phyloP scores from a whole-genome alignment of 2,888 invertebrate species.

The Eueremaeus valkanovi region DNA sequence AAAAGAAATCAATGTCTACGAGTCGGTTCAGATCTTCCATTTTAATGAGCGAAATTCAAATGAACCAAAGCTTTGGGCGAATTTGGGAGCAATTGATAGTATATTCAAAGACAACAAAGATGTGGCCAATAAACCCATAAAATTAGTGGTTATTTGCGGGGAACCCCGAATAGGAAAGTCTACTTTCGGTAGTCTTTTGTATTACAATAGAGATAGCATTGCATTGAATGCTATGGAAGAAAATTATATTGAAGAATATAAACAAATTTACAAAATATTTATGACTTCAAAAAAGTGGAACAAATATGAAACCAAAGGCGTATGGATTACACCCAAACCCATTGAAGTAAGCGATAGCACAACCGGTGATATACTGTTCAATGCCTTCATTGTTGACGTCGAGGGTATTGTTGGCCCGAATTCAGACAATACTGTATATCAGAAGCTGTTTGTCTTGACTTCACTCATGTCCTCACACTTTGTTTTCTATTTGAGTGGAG shows the following conservation, averaged over 20 bases:
- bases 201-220: neutral
- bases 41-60: too few relatives aligned
- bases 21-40: too few relatives aligned
- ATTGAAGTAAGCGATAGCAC: neutral
- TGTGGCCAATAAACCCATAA: neutral
- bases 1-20: too few relatives aligned
- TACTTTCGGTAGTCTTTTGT: neutral
- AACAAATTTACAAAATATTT: neutral
- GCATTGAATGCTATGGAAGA: neutral
- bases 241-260: too few relatives aligned
- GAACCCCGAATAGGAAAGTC: neutral
- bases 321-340: neutral
- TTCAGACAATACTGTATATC: neutral
- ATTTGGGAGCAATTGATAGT: too few relatives aligned
- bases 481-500: neutral
- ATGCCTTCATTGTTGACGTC: neutral
- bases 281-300: neutral
- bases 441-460: neutral
- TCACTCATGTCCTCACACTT: neutral
- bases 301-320: neutral
- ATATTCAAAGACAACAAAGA: neutral
- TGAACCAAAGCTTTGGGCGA: too few relatives aligned
- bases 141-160: neutral
- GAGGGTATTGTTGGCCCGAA: constrained; percentile 1
- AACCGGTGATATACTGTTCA: neutral